Evolutionary conservation across 2,113 vertebrate genomes (phyloP), one percentile per base, ranked within the genome.

Genomic region (Sardina pilchardus): DNA sequence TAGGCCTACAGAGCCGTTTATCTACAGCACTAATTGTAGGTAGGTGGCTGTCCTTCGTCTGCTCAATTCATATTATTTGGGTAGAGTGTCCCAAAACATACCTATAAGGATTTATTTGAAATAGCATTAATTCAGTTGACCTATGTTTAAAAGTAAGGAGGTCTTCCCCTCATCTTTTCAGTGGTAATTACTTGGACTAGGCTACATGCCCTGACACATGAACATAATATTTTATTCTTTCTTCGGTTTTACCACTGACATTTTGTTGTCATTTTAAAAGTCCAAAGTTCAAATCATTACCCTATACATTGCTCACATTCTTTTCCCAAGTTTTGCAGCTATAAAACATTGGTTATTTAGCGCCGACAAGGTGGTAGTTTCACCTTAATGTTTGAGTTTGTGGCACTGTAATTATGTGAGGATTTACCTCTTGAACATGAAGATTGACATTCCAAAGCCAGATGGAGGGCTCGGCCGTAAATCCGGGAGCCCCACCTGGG

Each of bases 381-480:
- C 87, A 83, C 90, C 92, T 90, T 87, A 82, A 81, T 89, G 89
- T 90, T 88, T 91, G 89, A 93, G 91, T 90, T 83, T 89, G 91
- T 90, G 91, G 89, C 93, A 91, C 93, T 94, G 90, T 95, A 95
- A 95, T 95, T 94, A 95, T 89, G 90, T 88, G 83, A 90, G 91
- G 86, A 91, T 95, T 93, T 93, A 93, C 92, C 88, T 89, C 92
- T 92, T 91, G 93, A 94, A 93, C 91, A 92, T 91, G 92, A 93
- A 91, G 88, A 91, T 92, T 91, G 92, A 91, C 93, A 94, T 95
- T 95, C 94, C 93, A 93, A 82, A 86, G 86, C 89, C 93, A 95
- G 94, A 93, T 94, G 94, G 92, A 94, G 91, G 30, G 92, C 92
- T 86, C 90, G 89, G 91, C 91, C 90, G 89, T 95, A 93, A 94